Conservation (phyloP, 2,888 invertebrate genomes). For the Oscheius sp. region DNA sequence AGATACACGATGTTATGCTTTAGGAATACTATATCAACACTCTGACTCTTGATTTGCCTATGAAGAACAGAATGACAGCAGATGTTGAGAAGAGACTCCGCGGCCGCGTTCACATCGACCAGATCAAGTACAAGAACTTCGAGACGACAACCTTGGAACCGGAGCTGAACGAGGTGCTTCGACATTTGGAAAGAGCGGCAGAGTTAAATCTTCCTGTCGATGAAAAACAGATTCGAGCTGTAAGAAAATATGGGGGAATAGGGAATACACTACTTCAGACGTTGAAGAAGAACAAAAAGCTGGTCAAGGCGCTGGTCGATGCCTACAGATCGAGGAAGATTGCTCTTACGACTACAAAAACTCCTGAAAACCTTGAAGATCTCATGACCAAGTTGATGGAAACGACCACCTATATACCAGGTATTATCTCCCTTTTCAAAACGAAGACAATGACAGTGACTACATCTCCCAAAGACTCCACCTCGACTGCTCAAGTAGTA, state of each 20-base stretch:
- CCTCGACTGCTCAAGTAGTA: background rate
- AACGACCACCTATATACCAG: too few species aligned
- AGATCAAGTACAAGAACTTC: conserved; percentile 24
- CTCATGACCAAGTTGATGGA: background rate
- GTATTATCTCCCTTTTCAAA: background rate
- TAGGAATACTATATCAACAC: conserved; percentile 31
- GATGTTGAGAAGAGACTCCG: conserved; percentile 28
- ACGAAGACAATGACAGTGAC: background rate
- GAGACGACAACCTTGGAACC: conserved; percentile 20
- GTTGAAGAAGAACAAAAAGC: conserved; percentile 47
- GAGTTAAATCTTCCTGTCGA: conserved; percentile 47
- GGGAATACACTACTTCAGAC: conserved; percentile 11
- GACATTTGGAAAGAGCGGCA: conserved; percentile 41
- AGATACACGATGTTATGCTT: conserved; percentile 1
- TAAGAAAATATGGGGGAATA: background rate
- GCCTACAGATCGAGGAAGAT: conserved; percentile 43
- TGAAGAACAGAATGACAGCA: conserved; percentile 17
- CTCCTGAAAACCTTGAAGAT: background rate
- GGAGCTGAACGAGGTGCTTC: conserved; percentile 40
- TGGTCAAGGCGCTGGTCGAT: conserved; percentile 49
- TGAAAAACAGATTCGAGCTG: conserved; percentile 46
- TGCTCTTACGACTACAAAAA: background rate
- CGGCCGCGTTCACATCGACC: conserved; percentile 12
- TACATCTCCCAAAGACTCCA: background rate
- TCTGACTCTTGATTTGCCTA: conserved; percentile 30